Evolutionary conservation across 2,888 invertebrate species (phyloP).

Genomic region (Drosophila histrio): DNA sequence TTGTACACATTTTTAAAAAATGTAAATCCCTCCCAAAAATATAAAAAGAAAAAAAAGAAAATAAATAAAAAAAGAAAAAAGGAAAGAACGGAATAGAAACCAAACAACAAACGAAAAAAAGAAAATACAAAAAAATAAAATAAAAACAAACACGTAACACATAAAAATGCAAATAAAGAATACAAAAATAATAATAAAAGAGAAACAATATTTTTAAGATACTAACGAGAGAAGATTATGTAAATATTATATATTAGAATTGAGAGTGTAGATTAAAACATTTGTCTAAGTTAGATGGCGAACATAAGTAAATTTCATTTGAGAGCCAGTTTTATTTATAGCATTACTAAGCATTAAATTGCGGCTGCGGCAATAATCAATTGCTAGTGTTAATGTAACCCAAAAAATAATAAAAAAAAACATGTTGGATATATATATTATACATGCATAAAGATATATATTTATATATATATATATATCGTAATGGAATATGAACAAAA

Average conservation of each 20-base stretch:
- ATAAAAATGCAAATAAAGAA: slow-evolving; percentile 25
- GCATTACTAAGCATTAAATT: slow-evolving; percentile 44
- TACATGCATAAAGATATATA: slow-evolving; percentile 7
- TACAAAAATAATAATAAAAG: too few species aligned
- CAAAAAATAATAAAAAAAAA: slow-evolving; percentile 40
- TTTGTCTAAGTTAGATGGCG: slow-evolving; percentile 45
- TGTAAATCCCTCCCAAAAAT: slow-evolving; percentile 18
- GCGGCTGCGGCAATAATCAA: slow-evolving; percentile 40
- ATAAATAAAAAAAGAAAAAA: slow-evolving; percentile 2
- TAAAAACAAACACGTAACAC: slow-evolving; percentile 8
- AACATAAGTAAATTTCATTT: slow-evolving; percentile 14
- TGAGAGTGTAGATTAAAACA: slow-evolving; percentile 55
- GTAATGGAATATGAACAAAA: slow-evolving; percentile 39
- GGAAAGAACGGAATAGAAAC: slow-evolving; percentile 34
- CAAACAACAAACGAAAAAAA: slow-evolving; percentile 26
- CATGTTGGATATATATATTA: slow-evolving; percentile 56
- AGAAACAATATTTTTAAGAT: slow-evolving; percentile 41
- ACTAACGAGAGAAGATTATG: slow-evolving; percentile 34
- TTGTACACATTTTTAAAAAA: slow-evolving; percentile 60
- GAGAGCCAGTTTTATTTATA: slow-evolving; percentile 56
- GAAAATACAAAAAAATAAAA: slow-evolving; percentile 8
- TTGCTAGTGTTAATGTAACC: slow-evolving; percentile 62
- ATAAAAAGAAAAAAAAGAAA: slow-evolving; percentile 2
- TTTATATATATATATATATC: slow-evolving; percentile 32
- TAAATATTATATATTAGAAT: slow-evolving; percentile 46